Evolutionary conservation across 2,797 vertebrate genomes (phyloP).

Genomic region (Pelochelys cantorii): DNA sequence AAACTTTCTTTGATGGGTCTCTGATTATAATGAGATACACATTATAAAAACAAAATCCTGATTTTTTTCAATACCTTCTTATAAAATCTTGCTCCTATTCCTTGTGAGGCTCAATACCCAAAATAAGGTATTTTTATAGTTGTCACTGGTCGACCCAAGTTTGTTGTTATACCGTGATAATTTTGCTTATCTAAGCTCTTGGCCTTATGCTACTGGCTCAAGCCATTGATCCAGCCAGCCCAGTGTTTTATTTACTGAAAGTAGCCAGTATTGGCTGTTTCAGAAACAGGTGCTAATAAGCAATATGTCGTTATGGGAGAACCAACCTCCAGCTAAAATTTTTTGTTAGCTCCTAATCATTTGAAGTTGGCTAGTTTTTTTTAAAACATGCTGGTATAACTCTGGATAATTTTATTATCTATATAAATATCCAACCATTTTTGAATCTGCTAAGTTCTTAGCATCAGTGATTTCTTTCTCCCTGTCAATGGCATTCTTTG

Average conservation of each 20-base stretch:
- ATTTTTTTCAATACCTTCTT: not conserved
- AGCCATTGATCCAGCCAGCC: not conserved
- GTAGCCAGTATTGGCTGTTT: not conserved
- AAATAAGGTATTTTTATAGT: not conserved
- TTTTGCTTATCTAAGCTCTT: not conserved
- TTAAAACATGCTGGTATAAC: not conserved
- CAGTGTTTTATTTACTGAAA: not conserved
- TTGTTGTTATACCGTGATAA: not conserved
- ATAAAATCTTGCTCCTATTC: not conserved
- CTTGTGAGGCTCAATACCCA: not conserved
- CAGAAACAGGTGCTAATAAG: not conserved
- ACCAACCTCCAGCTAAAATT: not conserved
- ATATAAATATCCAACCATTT: not conserved
- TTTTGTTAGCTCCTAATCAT: not conserved
- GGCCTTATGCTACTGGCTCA: not conserved
- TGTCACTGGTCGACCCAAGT: not conserved
- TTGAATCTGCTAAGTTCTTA: not conserved
- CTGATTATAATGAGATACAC: not conserved
- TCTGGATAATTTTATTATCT: not conserved
- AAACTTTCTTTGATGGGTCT: not conserved
- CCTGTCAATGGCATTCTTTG: not conserved
- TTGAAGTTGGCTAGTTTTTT: not conserved
- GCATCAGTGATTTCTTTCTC: not conserved
- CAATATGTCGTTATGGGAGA: not conserved
- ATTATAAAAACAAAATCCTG: not conserved